Conservation (phyloP, 2,888 invertebrate species). For the Chrysolina haemoptera region DNA sequence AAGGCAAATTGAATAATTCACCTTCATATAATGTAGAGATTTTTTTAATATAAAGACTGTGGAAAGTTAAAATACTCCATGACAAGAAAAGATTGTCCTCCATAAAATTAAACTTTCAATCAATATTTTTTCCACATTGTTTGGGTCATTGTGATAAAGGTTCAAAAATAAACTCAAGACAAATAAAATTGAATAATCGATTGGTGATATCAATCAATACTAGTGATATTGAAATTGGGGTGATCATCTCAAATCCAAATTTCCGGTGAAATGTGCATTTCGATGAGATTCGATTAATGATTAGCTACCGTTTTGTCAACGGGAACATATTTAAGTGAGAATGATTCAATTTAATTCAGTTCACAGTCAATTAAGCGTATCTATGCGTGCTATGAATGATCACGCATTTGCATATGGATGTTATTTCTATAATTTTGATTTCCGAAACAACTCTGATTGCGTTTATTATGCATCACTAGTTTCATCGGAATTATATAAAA, state of each 20-base stretch:
- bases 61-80: no score
- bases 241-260: background rate
- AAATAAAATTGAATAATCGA: no score
- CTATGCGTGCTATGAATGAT: slow-evolving; percentile 9
- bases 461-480: slow-evolving; percentile 12
- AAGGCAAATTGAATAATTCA: no score
- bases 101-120: no score
- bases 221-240: no score
- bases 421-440: background rate
- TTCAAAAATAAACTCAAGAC: no score
- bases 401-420: background rate
- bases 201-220: no score
- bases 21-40: no score
- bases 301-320: background rate
- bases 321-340: background rate
- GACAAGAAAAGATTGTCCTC: no score
- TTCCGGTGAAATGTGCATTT: background rate
- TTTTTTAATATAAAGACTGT: no score
- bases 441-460: background rate
- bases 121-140: no score
- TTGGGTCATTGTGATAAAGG: no score
- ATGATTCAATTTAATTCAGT: background rate
- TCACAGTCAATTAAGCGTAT: slow-evolving; percentile 11
- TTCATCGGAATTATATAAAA: background rate
- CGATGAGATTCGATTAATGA: background rate